These are phyloP conservation scores for Bettongia penicillata DNA, from an alignment of 2,113 vertebrate species.

Conservation along the genomic window DNA sequence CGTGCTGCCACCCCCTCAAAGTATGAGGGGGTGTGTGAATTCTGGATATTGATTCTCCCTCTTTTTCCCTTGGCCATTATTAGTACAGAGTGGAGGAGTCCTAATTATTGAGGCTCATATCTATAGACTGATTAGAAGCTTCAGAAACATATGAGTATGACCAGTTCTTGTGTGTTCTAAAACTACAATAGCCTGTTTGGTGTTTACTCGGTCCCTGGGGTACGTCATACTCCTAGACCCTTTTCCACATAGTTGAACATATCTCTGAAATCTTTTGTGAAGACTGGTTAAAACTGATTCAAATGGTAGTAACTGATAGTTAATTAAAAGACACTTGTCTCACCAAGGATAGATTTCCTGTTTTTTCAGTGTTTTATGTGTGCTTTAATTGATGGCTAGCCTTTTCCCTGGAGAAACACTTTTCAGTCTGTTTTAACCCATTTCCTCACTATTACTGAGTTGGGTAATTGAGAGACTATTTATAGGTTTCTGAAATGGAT, in stretches of 20 bases:
- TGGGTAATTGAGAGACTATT: background rate
- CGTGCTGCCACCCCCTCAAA: background rate
- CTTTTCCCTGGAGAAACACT: conserved; percentile 31
- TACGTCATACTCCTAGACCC: background rate
- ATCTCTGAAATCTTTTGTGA: conserved; percentile 34
- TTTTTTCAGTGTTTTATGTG: background rate
- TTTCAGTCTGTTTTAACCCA: background rate
- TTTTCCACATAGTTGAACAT: background rate
- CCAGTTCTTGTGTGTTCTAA: background rate
- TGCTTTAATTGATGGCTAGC: conserved; percentile 2
- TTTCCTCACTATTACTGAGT: background rate
- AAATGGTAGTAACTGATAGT: conserved; percentile 8
- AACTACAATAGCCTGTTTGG: background rate
- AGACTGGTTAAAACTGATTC: conserved; percentile 29
- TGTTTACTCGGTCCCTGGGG: conserved; percentile 1
- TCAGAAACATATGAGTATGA: background rate
- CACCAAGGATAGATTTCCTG: background rate
- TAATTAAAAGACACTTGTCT: conserved; percentile 19
- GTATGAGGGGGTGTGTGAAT: background rate
- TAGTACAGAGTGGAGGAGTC: background rate
- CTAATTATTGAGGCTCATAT: background rate
- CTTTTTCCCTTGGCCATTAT: background rate
- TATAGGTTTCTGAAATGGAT: conserved; percentile 19
- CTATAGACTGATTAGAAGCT: background rate
- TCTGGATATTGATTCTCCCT: background rate